Evolutionary conservation across 2,797 vertebrate species (phyloP).

Genomic region (Echiichthys vipera): DNA sequence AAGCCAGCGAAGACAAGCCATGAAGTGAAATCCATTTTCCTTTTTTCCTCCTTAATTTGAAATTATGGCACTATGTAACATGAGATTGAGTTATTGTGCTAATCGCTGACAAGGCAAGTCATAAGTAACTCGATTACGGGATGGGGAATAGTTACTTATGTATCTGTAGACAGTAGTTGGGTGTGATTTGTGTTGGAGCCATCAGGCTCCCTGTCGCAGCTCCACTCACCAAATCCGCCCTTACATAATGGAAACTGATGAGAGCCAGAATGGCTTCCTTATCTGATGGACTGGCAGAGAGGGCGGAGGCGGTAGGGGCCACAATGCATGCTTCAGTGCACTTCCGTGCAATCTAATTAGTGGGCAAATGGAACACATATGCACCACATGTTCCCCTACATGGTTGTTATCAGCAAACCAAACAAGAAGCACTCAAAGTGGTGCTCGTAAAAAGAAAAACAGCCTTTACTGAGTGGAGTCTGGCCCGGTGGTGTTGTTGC

Average conservation of each 20-base stretch:
- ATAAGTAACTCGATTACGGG: conserved; percentile 50
- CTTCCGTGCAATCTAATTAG: conserved; percentile 85
- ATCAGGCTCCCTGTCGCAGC: conserved; percentile 50
- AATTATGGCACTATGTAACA: conserved; percentile 28
- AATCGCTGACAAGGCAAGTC: conserved; percentile 53
- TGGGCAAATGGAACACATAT: conserved; percentile 86
- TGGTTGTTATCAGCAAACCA: conserved; percentile 83
- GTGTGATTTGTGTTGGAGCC: conserved; percentile 55
- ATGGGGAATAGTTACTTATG: conserved; percentile 21
- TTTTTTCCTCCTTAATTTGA: conserved; percentile 22
- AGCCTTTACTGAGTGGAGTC: conserved; percentile 43
- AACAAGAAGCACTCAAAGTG: conserved; percentile 83
- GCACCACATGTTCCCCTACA: conserved; percentile 81
- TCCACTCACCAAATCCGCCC: conserved; percentile 71
- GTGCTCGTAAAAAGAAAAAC: conserved; percentile 63
- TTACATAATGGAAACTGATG: conserved; percentile 84
- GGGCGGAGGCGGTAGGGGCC: conserved; percentile 56
- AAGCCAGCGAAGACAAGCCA: conserved; percentile 13
- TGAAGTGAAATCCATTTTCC: conserved; percentile 15
- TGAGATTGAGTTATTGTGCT: conserved; percentile 36
- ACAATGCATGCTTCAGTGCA: conserved; percentile 79
- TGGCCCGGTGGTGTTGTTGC: conserved; percentile 57
- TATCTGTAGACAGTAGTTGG: conserved; percentile 59
- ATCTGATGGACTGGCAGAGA: conserved; percentile 83
- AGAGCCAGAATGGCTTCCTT: conserved; percentile 84